Base-by-base conservation (phyloP, 2,113 vertebrate species). In the Sitta europaea region DNA sequence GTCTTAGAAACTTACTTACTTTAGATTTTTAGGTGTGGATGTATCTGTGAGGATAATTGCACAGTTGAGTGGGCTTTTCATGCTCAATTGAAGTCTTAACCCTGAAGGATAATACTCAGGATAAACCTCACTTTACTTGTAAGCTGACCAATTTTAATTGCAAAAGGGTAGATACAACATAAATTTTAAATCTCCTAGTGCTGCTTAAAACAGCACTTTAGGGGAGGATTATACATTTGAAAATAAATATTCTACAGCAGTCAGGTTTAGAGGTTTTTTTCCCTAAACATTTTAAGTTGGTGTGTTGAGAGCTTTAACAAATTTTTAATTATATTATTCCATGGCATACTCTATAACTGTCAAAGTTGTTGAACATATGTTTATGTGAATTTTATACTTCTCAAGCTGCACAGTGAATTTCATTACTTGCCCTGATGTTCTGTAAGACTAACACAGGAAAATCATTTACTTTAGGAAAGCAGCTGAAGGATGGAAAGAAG, bases 401-500 rank as follows among this genome's bases (percentile, higher is more conserved):
- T 36, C 18, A 72, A 59, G 45, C 36, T 87, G 36, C 22, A 10
- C 59, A 61, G 21, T 54, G 33, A 72, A 48, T 54, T 88, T 95
- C 43, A 12, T 74, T 55, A 65, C 43, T 48, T 74, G 15, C 35
- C 20, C 25, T 48, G 14, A 45, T 65, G 24, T 74, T 88, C 38
- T 91, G 31, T 80, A 95, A 96, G 91, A 96, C 96, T 98, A 97
- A 98, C 94, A 72, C 43, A 97, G 96, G 95, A 97, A 96, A 97
- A 95, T 97, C 57, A 98, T 98, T 96, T 98, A 78, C 98, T 99
- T 98, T 97, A 99, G 99, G 99, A 98, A 99, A 99, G 97, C 99
- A 99, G 97, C 98, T 99, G 97, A 99, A 99, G 98, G 99, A 99
- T 97, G 99, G 99, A 94, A 99, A 99, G 98, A 99, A 99, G 97